Evolutionary conservation across 2,888 invertebrate genomes (phyloP).

Genomic region (Seira ritae): DNA sequence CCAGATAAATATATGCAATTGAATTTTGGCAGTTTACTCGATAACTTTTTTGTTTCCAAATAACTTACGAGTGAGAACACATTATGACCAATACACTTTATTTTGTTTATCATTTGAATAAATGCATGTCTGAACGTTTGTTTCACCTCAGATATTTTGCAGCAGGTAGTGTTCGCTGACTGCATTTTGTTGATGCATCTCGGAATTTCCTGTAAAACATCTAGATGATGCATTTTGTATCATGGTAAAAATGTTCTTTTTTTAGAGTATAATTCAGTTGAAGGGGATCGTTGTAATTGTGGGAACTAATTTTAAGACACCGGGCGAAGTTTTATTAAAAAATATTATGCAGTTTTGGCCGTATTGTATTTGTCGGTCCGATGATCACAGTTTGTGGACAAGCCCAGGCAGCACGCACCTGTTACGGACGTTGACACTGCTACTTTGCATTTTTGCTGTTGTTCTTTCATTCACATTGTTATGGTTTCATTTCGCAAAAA

Average conservation of each 20-base stretch:
- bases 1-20: conserved; percentile 1
- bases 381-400: conserved; percentile 12
- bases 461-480: neutral
- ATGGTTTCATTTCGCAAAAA: neutral
- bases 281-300: too few species aligned
- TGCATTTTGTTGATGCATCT: too few species aligned
- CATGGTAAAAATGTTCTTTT: too few species aligned
- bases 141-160: too few species aligned
- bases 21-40: neutral
- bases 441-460: neutral
- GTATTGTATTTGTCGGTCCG: neutral
- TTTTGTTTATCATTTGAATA: neutral
- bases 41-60: too few species aligned
- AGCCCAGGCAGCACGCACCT: neutral
- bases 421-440: conserved; percentile 24
- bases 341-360: neutral
- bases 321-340: neutral
- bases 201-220: too few species aligned
- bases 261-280: too few species aligned
- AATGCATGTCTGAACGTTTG: too few species aligned
- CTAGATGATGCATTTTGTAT: too few species aligned
- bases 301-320: neutral
- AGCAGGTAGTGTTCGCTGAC: too few species aligned
- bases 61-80: too few species aligned
- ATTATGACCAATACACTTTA: too few species aligned